Conservation (phyloP, 64 coral and sea anemone genomes). For the Acropora tenuis region DNA sequence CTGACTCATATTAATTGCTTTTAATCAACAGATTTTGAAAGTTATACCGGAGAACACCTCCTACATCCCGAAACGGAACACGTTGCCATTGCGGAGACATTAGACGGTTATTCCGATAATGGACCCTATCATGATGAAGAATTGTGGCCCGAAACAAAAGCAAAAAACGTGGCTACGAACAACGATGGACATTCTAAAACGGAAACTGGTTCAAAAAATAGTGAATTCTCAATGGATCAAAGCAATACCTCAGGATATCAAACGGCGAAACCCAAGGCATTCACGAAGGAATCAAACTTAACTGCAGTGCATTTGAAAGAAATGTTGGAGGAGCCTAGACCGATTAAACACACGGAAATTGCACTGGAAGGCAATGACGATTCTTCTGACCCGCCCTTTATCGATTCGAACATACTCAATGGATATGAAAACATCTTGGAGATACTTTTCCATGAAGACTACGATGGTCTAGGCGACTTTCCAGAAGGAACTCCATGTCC, state of each 20-base stretch:
- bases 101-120: not conserved
- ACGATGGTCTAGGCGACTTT: not conserved
- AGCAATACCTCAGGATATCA: not conserved
- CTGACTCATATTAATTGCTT: not conserved
- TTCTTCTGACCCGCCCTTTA: not conserved
- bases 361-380: not conserved
- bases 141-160: not conserved
- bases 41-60: not conserved
- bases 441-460: not conserved
- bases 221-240: not conserved
- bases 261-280: no score
- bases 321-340: not conserved
- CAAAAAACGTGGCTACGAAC: not conserved
- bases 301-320: not conserved
- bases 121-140: not conserved
- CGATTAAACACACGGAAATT: not conserved
- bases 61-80: not conserved
- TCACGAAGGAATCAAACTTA: not conserved
- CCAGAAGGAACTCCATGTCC: constrained; percentile 1
- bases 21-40: not conserved
- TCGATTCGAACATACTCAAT: not conserved
- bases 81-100: not conserved
- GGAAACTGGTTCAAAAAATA: not conserved
- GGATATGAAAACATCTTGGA: not conserved
- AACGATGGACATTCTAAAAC: not conserved